These are phyloP conservation scores for Tetragonisca angustula DNA, from an alignment of 2,888 invertebrate species.

Conservation along the genomic window DNA sequence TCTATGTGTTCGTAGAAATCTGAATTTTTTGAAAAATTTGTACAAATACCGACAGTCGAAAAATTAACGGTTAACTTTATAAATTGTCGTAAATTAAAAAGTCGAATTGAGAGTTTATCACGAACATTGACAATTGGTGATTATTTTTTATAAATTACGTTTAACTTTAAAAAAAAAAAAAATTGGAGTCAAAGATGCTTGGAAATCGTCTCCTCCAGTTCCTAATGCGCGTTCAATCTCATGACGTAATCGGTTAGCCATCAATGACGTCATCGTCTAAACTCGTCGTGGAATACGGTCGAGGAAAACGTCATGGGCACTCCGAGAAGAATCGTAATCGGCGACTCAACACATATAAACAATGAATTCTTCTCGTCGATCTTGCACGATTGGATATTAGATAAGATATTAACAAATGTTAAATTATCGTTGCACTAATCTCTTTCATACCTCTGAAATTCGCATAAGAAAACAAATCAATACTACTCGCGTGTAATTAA, in stretches of 20 bases:
- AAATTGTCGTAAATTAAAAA: too few relatives aligned
- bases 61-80: too few relatives aligned
- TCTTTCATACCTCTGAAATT: not conserved
- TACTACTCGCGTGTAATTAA: not conserved
- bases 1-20: too few relatives aligned
- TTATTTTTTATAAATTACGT: not conserved
- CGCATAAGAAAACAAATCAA: not conserved
- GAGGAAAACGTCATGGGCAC: constrained; percentile 64
- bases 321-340: constrained; percentile 21
- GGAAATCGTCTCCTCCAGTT: constrained; percentile 1
- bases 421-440: not conserved
- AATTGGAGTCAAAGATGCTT: not conserved
- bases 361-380: not conserved
- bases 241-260: constrained; percentile 75
- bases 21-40: too few relatives aligned
- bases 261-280: constrained; percentile 80
- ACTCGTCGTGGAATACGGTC: constrained; percentile 68
- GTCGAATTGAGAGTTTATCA: too few relatives aligned
- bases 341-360: not conserved
- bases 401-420: not conserved
- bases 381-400: too few relatives aligned
- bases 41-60: too few relatives aligned
- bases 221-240: constrained; percentile 40
- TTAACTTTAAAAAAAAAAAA: not conserved
- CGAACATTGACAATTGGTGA: too few relatives aligned